Percentiles rank a stretch among this genome's conserved stretches.
These are phyloP conservation scores for Enteromius unitaeniatus DNA, from an alignment of 2,797 vertebrate genomes.

Conservation along the genomic window DNA sequence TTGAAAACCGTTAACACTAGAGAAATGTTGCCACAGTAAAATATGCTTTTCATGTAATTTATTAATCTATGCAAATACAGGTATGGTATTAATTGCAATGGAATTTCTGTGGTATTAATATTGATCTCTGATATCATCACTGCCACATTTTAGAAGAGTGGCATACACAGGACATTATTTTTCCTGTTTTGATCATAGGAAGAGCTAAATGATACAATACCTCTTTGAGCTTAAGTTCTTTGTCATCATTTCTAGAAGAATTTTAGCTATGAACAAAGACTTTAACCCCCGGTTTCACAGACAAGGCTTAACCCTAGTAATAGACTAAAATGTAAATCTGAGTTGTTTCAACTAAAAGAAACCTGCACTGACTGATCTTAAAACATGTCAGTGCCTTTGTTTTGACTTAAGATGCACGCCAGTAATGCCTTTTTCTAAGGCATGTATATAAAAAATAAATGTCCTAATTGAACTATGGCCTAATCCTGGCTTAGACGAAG, in stretches of 20 bases:
- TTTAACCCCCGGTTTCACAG: neutral
- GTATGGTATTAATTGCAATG: neutral
- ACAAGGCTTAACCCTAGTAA: too few species aligned
- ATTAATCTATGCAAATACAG: constrained; percentile 42
- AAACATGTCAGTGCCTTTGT: too few species aligned
- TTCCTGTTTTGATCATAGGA: neutral
- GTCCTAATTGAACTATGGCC: too few species aligned
- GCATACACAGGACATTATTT: neutral
- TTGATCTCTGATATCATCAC: neutral
- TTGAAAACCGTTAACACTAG: constrained; percentile 17
- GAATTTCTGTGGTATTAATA: neutral
- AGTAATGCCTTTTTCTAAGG: too few species aligned
- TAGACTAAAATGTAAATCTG: too few species aligned
- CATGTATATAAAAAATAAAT: too few species aligned
- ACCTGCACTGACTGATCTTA: too few species aligned
- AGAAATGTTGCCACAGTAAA: constrained; percentile 11
- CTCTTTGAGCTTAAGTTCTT: neutral
- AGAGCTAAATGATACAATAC: neutral
- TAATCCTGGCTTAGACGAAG: too few species aligned
- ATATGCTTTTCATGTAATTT: constrained; percentile 11
- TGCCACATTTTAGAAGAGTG: constrained; percentile 4
- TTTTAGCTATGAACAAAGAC: neutral
- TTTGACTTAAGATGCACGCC: too few species aligned
- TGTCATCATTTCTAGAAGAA: neutral
- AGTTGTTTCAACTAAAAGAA: too few species aligned